A percentile compares a stretch with the other conserved stretches of the same genome.
Conservation (phyloP, 1,140 invertebrate genomes). For the Penaeus chinensis region DNA sequence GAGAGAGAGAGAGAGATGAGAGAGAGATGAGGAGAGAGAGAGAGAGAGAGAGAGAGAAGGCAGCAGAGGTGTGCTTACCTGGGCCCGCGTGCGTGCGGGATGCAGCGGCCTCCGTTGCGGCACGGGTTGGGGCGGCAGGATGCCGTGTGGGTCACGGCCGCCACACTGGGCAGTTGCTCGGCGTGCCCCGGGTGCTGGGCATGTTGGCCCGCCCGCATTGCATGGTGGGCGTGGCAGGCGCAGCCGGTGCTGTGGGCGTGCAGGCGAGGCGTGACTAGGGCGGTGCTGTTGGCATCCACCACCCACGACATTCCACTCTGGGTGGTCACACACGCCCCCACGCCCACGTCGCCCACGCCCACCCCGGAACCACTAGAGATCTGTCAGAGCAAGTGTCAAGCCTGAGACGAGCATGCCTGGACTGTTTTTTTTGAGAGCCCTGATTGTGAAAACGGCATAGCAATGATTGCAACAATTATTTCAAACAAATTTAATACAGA, state of each 20-base stretch:
- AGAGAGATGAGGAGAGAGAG: too few relatives aligned
- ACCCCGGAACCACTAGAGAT: conserved; percentile 33
- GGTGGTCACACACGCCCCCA: conserved; percentile 20
- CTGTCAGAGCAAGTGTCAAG: conserved; percentile 1
- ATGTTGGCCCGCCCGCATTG: conserved; percentile 75
- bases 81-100: conserved; percentile 83
- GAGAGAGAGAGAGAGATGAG: too few relatives aligned
- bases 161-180: conserved; percentile 23
- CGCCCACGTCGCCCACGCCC: conserved; percentile 23
- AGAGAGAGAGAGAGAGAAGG: too few relatives aligned
- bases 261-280: conserved; percentile 91
- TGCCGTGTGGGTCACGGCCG: conserved; percentile 69
- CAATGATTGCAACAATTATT: too few relatives aligned
- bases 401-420: too few relatives aligned
- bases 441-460: too few relatives aligned
- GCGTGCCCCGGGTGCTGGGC: not conserved
- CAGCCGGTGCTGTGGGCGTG: conserved; percentile 85
- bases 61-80: not conserved
- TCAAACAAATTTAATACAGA: too few relatives aligned
- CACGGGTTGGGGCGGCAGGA: conserved; percentile 90
- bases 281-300: conserved; percentile 96
- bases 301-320: conserved; percentile 84
- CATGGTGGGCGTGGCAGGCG: conserved; percentile 89
- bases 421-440: too few relatives aligned
- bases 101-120: conserved; percentile 93